Base-by-base conservation (phyloP, 2,888 invertebrate species). In the Pachymerium ferrugineum region DNA sequence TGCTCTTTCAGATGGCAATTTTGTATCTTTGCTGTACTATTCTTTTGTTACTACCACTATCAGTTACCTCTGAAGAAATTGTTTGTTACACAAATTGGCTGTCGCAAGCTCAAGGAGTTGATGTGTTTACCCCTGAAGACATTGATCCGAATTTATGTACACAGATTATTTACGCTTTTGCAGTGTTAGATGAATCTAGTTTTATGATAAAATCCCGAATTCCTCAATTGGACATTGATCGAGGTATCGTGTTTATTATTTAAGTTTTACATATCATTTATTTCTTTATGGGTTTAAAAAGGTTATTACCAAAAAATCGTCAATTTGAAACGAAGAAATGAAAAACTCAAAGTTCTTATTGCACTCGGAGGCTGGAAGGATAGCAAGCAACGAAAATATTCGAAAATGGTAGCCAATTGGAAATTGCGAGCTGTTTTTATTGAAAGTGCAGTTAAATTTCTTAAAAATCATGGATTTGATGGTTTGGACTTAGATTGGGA, bases 401-500 rank as follows among this genome's bases (percentile, higher is more conserved):
- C 74, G 1, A 31, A 14, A 8, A 38, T 74, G n/a, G 74, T 74
- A 25, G 29, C 71, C 22, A 30, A 22, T 16, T 14, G 5, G 3
- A 22, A 47, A 35, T 71, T 31, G 22, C 47, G 77, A 10, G 29
- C 42, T 14, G 73, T 75, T 10, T 78, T 78, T 42, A 77, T 78
- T 19, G 70, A 72, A 1, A 62, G 75, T n/a, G 73, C 73, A 3
- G 67, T 78, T 1, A 10, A 33, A 14, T 77, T 76, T 47, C 35
- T 78, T 30, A 70, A 72, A 25, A 38, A 75, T 47, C 75, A 77
- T 16, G 76, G 76, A 3, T 82, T 82, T 74, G 82, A 82, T 74
- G 82, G 82, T 14, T 75, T 82, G n/a, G 82, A 82, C 74, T 76
- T 82, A 3, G 82, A 81, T 73, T 82, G 81, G 81, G 82, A 82